Percentiles rank a stretch among this genome's conserved stretches.
Conservation (phyloP, 2,888 invertebrate species). For the Troilus luridus region DNA sequence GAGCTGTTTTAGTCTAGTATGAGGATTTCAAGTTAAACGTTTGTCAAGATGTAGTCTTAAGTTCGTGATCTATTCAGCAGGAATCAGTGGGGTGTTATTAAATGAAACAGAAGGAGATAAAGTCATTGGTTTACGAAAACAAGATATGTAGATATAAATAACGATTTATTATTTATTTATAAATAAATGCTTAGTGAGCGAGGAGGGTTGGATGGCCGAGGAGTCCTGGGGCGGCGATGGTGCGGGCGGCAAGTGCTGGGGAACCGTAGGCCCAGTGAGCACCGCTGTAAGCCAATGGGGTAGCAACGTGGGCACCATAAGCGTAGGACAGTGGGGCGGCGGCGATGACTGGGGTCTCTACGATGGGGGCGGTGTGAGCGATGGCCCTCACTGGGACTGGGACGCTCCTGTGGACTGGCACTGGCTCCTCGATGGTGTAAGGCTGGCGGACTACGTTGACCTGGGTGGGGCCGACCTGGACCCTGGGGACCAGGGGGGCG, state of each 20-base stretch:
- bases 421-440: constrained; percentile 67
- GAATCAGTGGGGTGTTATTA: background rate
- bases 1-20: too few species aligned
- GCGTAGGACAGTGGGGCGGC: constrained; percentile 64
- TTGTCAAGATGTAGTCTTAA: too few species aligned
- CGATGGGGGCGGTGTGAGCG: constrained; percentile 65
- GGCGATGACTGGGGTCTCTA: constrained; percentile 56
- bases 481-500: constrained; percentile 67
- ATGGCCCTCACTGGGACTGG: constrained; percentile 66
- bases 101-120: background rate
- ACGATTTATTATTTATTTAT: constrained; percentile 55
- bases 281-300: constrained; percentile 23
- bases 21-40: too few species aligned
- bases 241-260: constrained; percentile 47
- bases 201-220: constrained; percentile 47
- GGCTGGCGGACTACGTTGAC: constrained; percentile 68
- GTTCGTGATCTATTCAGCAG: too few species aligned
- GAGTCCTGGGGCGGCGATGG: constrained; percentile 1
- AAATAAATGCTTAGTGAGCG: constrained; percentile 53
- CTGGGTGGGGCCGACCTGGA: constrained; percentile 67
- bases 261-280: background rate
- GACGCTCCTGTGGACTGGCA: constrained; percentile 66
- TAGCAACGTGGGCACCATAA: constrained; percentile 38
- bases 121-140: background rate
- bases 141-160: constrained; percentile 21